Base-by-base conservation (phyloP, 2,797 vertebrate species). In the Loris lydekkerianus region DNA sequence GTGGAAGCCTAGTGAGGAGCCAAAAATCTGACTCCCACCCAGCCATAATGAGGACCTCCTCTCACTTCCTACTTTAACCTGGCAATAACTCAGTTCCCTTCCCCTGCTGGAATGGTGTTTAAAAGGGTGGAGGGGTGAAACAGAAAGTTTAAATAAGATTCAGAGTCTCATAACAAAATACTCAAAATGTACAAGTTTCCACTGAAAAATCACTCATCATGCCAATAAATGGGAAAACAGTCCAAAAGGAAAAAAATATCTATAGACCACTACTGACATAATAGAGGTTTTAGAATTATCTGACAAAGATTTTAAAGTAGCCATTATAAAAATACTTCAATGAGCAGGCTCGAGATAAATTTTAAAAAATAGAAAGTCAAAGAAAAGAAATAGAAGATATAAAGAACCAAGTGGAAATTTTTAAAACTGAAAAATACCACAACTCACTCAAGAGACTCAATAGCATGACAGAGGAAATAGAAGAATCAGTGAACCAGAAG, bases 261-360 rank as follows among this genome's bases (percentile, higher is more conserved):
- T 69, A 82, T 69, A 82, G 67, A 67, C 58, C 23, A 78, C 34
- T 3, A 82, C 7, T 17, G 92, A 65, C n/a, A 67, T 67, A 69
- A 83, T 15, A 73, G 31, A 46, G 7, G 53, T 43, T 63, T 58
- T 72, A 86, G n/a, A 92, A 87, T 43, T 90, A 40, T 56, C 86
- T 87, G 40, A 87, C 77, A 80, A 67, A 81, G 37, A 49, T 87
- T 82, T 81, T 61, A 27, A 95, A 73, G 49, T 37, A 96, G 13
- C 20, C 25, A 49, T 53, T 34, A 94, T 85, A 37, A 87, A 93
- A 90, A 56, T 75, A 7, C 5, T 70, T 78, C 34, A n/a, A 4
- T 70, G 37, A 49, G 15, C 65, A 96, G 65, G 14, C 40, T 60
- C 77, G n/a, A 67, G 43, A 82, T 13, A 89, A n/a, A 89, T 63